These are phyloP conservation scores for Marasmarcha lunaedactyla DNA, from an alignment of 2,888 invertebrate species.

Conservation along the genomic window DNA sequence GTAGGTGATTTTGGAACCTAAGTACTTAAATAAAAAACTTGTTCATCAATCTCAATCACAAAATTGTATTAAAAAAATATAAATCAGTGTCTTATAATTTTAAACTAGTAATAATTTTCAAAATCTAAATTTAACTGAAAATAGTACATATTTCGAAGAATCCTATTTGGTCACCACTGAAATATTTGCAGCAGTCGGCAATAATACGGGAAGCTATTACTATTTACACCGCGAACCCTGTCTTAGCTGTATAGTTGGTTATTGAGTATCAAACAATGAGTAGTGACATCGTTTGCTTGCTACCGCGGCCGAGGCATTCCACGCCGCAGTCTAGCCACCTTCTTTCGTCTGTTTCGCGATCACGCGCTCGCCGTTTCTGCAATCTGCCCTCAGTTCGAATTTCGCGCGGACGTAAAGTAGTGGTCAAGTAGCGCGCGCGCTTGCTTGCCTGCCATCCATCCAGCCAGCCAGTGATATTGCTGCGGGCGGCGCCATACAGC, in stretches of 20 bases:
- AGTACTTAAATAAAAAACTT: no score
- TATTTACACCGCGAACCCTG: slow-evolving; percentile 11
- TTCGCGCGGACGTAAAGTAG: slow-evolving; percentile 43
- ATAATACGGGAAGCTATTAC: slow-evolving; percentile 11
- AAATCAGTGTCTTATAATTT: no score
- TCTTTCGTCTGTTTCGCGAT: slow-evolving; percentile 7
- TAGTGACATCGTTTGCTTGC: not conserved
- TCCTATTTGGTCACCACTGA: slow-evolving; percentile 7
- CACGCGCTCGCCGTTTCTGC: slow-evolving; percentile 15
- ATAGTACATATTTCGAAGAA: no score
- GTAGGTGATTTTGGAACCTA: no score
- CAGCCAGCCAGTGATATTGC: slow-evolving; percentile 28
- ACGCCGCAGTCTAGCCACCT: no score
- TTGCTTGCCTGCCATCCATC: no score
- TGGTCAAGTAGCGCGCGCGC: slow-evolving; percentile 37
- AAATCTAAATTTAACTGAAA: no score
- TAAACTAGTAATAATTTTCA: no score
- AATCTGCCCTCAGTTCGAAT: slow-evolving; percentile 41
- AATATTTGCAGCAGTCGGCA: slow-evolving; percentile 14
- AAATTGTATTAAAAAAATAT: no score
- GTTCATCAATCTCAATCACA: no score
- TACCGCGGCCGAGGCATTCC: not conserved
- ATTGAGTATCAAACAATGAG: not conserved
- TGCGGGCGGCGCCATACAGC: slow-evolving; percentile 9
- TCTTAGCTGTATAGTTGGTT: not conserved